These are phyloP conservation scores for Uropetala carovei DNA, from an alignment of 2,888 invertebrate genomes.

Conservation along the genomic window DNA sequence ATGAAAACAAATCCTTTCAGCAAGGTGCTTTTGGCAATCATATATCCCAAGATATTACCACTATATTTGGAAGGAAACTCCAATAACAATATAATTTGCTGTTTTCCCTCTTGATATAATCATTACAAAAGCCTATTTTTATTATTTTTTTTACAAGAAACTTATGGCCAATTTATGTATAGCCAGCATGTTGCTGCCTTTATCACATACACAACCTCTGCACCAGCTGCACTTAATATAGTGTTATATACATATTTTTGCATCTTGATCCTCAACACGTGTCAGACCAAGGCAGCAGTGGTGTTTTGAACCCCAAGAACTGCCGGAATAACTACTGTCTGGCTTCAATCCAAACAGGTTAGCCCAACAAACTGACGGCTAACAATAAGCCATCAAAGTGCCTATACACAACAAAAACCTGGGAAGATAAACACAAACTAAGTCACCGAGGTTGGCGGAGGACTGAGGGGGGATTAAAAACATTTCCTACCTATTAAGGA, in stretches of 20 bases:
- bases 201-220: slow-evolving; percentile 64
- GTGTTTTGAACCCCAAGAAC: slow-evolving; percentile 63
- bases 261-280: slow-evolving; percentile 46
- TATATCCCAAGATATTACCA: slow-evolving; percentile 55
- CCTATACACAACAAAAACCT: slow-evolving; percentile 55
- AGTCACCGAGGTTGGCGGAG: slow-evolving; percentile 59
- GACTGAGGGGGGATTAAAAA: slow-evolving; percentile 58
- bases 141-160: slow-evolving; percentile 61
- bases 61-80: slow-evolving; percentile 63
- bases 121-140: slow-evolving; percentile 59
- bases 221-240: slow-evolving; percentile 63
- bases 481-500: slow-evolving; percentile 16
- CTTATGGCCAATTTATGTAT: slow-evolving; percentile 50
- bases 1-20: slow-evolving; percentile 63
- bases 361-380: slow-evolving; percentile 60
- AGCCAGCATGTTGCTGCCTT: slow-evolving; percentile 62
- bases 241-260: slow-evolving; percentile 63
- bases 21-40: slow-evolving; percentile 51
- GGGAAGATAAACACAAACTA: slow-evolving; percentile 54
- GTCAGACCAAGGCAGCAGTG: slow-evolving; percentile 55
- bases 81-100: slow-evolving; percentile 60
- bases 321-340: slow-evolving; percentile 58
- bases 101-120: slow-evolving; percentile 58
- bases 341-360: slow-evolving; percentile 62
- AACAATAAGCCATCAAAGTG: slow-evolving; percentile 47